Evolutionary conservation across 2,797 vertebrate genomes (phyloP), one percentile per base, ranked within the genome.

Genomic region (Pangasius macronema): DNA sequence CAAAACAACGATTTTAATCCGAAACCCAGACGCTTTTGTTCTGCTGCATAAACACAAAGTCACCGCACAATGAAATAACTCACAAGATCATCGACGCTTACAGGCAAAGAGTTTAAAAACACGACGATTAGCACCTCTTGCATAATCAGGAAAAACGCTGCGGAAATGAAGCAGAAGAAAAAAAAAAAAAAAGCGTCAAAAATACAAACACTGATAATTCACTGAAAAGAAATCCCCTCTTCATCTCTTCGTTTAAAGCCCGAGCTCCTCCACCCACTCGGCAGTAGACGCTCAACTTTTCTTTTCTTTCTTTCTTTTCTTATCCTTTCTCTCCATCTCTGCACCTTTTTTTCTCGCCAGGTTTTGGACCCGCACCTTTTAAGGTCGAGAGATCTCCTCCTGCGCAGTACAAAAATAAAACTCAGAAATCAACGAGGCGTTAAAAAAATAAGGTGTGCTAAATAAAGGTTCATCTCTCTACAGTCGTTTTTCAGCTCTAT

Each of bases 391-490:
- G 6, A 94, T 51, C 61, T 57, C 51, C 33, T 93, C 91, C 92
- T 13, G 55, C 91, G 90, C 92, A 89, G 82, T 91, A 92, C 82
- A 92, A 91, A 91, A 93, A 91, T 93, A 93, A 91, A 93, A 86
- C 93, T 85, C 92, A 82, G 57, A 46, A 93, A 93, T 88, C 89
- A 93, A 92, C 89, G 93, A 88, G 81, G 91, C 93, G 93, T 93
- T 93, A 87, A 91, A 90, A 91, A 92, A 94, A 92, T 92, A 89
- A 82, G 61, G 87, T 92, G 90, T 93, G 94, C 92, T 92, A 90
- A 95, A 95, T 94, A 93, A 83, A 95, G 92, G 93, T 92, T 94
- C 83, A 92, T 90, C 88, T 92, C 68, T 91, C 88, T 93, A 94
- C 90, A 92, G 90, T 92, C 91, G 89, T 33, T 59, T 91, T 91